phyloP scores from a whole-genome alignment of 2,888 invertebrate genomes.

The Drosophila mulleri region DNA sequence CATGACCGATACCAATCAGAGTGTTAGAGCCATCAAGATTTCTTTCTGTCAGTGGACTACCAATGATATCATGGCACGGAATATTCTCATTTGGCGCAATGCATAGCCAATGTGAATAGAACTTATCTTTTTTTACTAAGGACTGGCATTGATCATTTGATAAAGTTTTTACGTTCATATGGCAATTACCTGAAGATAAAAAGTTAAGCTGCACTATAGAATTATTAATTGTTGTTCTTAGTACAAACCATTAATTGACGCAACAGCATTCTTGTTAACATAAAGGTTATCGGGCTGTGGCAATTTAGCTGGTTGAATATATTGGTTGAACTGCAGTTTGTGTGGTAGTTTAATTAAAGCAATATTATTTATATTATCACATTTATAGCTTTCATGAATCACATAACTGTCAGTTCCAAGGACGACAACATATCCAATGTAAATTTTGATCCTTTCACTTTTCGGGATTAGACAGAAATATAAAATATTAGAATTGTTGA shows the following conservation, averaged over 20 bases:
- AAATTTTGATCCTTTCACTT: not conserved
- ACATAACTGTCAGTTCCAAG: not conserved
- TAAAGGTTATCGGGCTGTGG: not conserved
- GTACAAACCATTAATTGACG: not conserved
- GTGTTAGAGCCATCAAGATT: not conserved
- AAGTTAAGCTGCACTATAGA: not conserved
- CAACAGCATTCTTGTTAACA: not conserved
- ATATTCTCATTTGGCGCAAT: not conserved
- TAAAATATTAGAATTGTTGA: not conserved
- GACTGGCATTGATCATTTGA: not conserved
- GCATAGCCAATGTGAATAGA: not conserved
- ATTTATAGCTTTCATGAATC: not conserved
- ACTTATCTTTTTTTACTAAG: not conserved
- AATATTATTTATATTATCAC: too few species aligned
- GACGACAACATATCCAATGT: not conserved
- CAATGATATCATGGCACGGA: not conserved
- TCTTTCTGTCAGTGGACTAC: constrained; percentile 13
- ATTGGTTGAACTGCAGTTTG: not conserved
- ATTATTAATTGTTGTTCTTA: not conserved
- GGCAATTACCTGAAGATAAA: not conserved
- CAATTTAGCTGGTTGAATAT: not conserved
- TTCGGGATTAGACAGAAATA: not conserved
- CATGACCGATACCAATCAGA: constrained; percentile 23
- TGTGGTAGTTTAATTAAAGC: not conserved
- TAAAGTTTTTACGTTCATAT: not conserved